Evolutionary conservation across 37 sponge, comb jelly and placozoan species (phyloP).

Genomic region (Mnemiopsis leidyi): DNA sequence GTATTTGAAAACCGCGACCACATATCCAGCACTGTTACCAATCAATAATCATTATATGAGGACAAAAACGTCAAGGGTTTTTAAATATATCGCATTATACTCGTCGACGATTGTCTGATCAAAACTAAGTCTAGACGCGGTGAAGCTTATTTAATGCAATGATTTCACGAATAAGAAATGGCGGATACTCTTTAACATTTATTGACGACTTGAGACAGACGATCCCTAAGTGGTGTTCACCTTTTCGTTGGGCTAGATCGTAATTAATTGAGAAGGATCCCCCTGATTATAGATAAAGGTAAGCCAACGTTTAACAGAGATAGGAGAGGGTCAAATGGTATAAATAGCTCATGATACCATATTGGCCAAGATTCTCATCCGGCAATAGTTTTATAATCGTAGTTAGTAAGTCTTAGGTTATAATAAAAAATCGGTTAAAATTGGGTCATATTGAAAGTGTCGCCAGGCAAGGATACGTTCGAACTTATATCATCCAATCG

Average conservation of each 20-base stretch:
- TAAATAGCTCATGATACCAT: not conserved
- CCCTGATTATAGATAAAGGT: not conserved
- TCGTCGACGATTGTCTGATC: not conserved
- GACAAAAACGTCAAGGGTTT: not conserved
- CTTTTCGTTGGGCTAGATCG: not conserved
- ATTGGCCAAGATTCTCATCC: not conserved
- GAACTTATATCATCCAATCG: too few relatives aligned
- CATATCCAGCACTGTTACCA: not conserved
- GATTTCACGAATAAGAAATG: not conserved
- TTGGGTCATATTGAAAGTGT: too few relatives aligned
- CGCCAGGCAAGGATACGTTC: too few relatives aligned
- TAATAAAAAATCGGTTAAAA: not conserved
- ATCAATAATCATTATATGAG: not conserved
- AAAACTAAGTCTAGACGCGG: not conserved
- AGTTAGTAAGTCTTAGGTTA: not conserved
- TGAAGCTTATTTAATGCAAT: not conserved
- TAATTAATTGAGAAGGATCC: not conserved
- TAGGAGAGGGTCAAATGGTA: not conserved
- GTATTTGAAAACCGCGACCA: not conserved
- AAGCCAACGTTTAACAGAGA: not conserved
- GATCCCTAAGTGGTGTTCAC: not conserved
- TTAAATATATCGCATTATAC: not conserved
- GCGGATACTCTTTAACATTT: not conserved
- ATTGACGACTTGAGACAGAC: not conserved
- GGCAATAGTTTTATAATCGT: not conserved